Percentiles rank a stretch among this genome's conserved stretches.
These are phyloP conservation scores for Conops quadrifasciatus DNA, from an alignment of 2,888 invertebrate genomes.

Conservation along the genomic window DNA sequence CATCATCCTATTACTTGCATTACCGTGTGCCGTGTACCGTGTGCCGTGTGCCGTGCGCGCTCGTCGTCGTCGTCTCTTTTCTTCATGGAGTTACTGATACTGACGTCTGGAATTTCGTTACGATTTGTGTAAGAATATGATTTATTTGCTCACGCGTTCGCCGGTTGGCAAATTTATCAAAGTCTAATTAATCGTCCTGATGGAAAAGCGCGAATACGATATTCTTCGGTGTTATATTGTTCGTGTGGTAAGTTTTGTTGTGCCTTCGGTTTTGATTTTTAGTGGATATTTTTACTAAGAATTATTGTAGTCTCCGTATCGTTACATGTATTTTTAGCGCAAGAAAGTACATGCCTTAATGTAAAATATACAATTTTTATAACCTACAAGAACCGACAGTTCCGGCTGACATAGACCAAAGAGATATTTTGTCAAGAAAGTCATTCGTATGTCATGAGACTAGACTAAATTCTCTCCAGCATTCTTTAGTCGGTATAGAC, in stretches of 20 bases:
- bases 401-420: no score
- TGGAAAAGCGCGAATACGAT: constrained; percentile 34
- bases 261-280: neutral
- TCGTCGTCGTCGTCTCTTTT: neutral
- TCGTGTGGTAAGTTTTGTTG: neutral
- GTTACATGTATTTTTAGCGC: no score
- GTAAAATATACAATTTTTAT: no score
- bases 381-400: no score
- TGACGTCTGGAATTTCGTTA: constrained; percentile 42
- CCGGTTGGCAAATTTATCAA: constrained; percentile 48
- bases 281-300: no score
- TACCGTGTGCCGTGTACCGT: no score
- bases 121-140: constrained; percentile 53
- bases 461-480: no score
- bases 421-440: no score
- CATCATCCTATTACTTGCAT: constrained; percentile 15
- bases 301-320: no score
- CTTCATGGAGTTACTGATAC: neutral
- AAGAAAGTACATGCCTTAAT: no score
- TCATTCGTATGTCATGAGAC: no score
- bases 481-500: no score
- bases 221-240: neutral
- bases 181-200: constrained; percentile 49
- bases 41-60: neutral
- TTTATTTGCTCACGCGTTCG: constrained; percentile 63